Base-by-base conservation (phyloP, 1,140 invertebrate species). In the Mylabris phalerata region DNA sequence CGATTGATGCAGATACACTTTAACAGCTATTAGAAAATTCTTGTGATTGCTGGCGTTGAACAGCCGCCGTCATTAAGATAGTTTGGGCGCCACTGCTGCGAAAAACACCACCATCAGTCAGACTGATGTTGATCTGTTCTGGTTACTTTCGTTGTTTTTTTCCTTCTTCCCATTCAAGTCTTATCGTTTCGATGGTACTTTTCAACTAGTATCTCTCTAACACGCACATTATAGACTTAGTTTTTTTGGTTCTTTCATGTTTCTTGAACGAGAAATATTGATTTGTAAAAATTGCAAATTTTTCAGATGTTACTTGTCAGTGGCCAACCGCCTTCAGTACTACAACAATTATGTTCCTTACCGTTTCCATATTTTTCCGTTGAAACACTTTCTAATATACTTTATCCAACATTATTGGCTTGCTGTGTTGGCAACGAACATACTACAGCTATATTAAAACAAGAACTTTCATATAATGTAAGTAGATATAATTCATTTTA, bases 331-430 rank as follows among this genome's bases (percentile, higher is more conserved):
- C 90, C 84, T 24, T 93, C 90, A 26, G 89, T 95, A 48, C 80
- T 97, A 2, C 91, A 94, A 71, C 92, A 93, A 67, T 76, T 96
- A n/a, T 94, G 91, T 71, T 86, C 84, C 2, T 75, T 96, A 59
- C 92, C 94, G 2, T 93, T 94, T 71, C 85, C 87, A 45, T 96
- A 93, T 78, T 93, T 95, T 73, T 88, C 88, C 45, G 88, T 92
- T 48, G 80, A 84, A 32, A 67, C 76, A 24, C 79, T 95, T 38
- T 85, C 86, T 54, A 80, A 79, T 47, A 84, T 90, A 27, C 82
- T 97, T 25, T 89, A 95, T 75, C 93, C 95, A 1, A 94, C 92
- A 0, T 78, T 98, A 38, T 81, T 95, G 52, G 84, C 88, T 19
- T 90, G 87, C 70, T 86, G 90, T 69, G 79, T 83, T 73, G 76